phyloP scores from a whole-genome alignment of 2,113 vertebrate genomes.

The Grantiella picta region DNA sequence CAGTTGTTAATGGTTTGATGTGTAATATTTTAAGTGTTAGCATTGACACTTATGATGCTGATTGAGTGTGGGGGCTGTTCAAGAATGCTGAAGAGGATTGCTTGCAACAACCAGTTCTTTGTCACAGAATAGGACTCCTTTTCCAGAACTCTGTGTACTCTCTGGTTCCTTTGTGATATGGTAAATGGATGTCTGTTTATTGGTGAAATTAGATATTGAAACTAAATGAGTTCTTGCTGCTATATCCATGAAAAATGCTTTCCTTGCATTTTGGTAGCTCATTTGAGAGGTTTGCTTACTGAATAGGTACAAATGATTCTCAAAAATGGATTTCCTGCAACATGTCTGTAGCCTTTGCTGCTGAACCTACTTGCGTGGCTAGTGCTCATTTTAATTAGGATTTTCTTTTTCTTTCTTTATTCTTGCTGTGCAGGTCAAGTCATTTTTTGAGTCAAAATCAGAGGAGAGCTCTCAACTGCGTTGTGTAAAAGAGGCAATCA shows the following conservation, averaged over 20 bases:
- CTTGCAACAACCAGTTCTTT: not conserved
- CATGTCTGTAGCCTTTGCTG: not conserved
- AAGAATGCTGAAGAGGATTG: not conserved
- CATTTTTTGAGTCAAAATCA: constrained; percentile 86
- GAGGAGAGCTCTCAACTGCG: constrained; percentile 81
- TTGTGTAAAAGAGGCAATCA: constrained; percentile 84
- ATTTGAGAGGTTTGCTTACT: not conserved
- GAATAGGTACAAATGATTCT: not conserved
- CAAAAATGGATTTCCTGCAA: not conserved
- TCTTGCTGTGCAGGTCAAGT: constrained; percentile 76
- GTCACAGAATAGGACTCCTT: not conserved
- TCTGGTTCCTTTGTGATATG: not conserved
- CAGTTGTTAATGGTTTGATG: not conserved
- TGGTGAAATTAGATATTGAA: not conserved
- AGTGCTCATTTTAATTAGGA: not conserved
- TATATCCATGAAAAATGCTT: not conserved
- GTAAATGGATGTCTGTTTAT: not conserved
- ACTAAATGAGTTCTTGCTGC: not conserved
- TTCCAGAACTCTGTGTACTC: not conserved
- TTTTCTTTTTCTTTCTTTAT: not conserved
- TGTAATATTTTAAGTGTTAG: not conserved
- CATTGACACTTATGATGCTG: not conserved
- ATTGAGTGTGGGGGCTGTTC: not conserved
- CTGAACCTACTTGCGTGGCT: not conserved
- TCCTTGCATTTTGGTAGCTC: not conserved